Percentiles rank a stretch among this genome's conserved stretches.
Conservation (phyloP, 2,113 vertebrate species). For the Prunella himalayana region DNA sequence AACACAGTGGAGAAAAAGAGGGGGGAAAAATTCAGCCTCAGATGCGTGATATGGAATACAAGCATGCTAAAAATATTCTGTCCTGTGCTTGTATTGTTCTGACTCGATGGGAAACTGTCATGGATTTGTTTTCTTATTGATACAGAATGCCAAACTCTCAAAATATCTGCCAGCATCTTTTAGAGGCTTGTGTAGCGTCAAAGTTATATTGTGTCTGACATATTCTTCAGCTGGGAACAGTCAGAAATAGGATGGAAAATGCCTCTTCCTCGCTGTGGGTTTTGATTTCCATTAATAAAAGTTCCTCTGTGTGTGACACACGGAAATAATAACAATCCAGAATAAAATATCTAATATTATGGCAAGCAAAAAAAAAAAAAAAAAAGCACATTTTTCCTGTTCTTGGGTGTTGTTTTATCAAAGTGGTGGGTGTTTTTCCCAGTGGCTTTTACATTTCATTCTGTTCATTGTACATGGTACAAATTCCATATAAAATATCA, state of each 20-base stretch:
- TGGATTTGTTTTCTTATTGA: conserved; percentile 6
- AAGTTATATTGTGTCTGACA: conserved; percentile 14
- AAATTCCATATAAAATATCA: not conserved
- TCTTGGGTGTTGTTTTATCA: not conserved
- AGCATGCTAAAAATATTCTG: not conserved
- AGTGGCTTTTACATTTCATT: not conserved
- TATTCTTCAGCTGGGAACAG: not conserved
- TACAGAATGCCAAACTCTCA: not conserved
- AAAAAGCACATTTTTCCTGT: not conserved
- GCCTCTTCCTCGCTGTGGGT: not conserved
- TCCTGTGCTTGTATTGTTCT: not conserved
- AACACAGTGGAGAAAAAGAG: not conserved
- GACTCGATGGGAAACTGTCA: not conserved
- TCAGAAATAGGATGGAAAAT: conserved; percentile 19
- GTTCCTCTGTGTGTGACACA: not conserved
- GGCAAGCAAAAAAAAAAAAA: not conserved
- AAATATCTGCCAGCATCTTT: conserved; percentile 38
- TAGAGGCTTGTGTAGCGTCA: not conserved
- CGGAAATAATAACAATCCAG: not conserved
- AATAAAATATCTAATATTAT: not conserved
- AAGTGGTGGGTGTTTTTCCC: not conserved
- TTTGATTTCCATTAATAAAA: conserved; percentile 12
- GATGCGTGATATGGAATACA: not conserved
- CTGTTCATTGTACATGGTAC: not conserved
- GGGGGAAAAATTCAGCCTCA: not conserved